phyloP scores from a whole-genome alignment of 2,888 invertebrate genomes.

The Rugalucina vietnamica region DNA sequence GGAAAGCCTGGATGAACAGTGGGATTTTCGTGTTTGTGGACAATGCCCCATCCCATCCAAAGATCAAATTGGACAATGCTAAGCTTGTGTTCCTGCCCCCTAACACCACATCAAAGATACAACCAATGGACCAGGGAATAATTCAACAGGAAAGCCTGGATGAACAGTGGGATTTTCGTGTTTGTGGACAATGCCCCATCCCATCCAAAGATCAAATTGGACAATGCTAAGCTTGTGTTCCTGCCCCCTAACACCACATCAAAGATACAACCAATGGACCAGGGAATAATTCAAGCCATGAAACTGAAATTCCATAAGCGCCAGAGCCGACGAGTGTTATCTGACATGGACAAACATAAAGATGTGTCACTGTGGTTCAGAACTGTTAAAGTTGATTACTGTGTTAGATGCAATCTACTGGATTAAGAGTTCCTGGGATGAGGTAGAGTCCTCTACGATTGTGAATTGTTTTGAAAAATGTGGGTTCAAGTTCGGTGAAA shows the following conservation, averaged over 20 bases:
- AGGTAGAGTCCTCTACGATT: constrained; percentile 10
- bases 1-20: constrained; percentile 55
- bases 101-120: constrained; percentile 43
- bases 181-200: constrained; percentile 26
- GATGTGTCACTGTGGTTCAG: neutral
- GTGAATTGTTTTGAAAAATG: constrained; percentile 16
- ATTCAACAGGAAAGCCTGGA: constrained; percentile 28
- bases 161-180: constrained; percentile 13
- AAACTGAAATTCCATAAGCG: constrained; percentile 21
- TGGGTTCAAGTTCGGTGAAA: neutral
- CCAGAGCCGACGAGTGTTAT: constrained; percentile 9
- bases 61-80: constrained; percentile 24
- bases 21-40: constrained; percentile 42
- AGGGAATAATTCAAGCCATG: constrained; percentile 13
- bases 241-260: constrained; percentile 16
- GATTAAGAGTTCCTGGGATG: constrained; percentile 29
- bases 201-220: neutral
- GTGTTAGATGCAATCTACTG: constrained; percentile 47
- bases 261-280: constrained; percentile 16
- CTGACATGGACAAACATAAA: constrained; percentile 13
- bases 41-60: constrained; percentile 43
- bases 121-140: constrained; percentile 49
- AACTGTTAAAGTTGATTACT: neutral
- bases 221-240: neutral
- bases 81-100: constrained; percentile 46